Evolutionary conservation across 2,888 invertebrate genomes (phyloP), one percentile per base, ranked within the genome.

Genomic region (Loripinus fragilis): DNA sequence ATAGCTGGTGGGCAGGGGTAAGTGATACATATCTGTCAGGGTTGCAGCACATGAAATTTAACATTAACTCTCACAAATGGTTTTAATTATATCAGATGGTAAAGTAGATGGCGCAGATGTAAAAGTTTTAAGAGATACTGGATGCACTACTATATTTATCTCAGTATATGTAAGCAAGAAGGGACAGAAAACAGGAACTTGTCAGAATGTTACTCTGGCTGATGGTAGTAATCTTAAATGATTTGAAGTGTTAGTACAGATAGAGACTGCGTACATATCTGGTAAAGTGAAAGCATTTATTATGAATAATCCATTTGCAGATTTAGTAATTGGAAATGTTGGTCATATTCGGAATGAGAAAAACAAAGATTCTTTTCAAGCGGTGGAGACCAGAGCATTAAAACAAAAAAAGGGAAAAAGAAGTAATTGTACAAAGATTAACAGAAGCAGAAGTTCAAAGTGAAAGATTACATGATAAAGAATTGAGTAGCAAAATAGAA

Each of bases 221-320:
- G 28, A 67, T 33, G 41, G 67, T n/a, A 25, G 25, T 17, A 23
- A 42, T 15, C 67, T 28, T 28, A 5, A 42, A 3, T 67, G 67
- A n/a, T 42, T 42, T 20, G 67, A 67, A 8, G 67, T 41, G 2
- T 28, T 25, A 41, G 23, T 67, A 67, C 2, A 67, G 8, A n/a
- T 67, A 10, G 28, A 67, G 23, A 42, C 25, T 33, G 41, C 41
- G 1, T 67, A 67, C 23, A 67, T 67, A 25, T 23, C 67, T 42
- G 67, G 67, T 25, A 67, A 8, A 17, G 67, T 67, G 5, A 10
- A 23, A 42, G 67, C 67, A 12, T 67, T 67, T 28, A 42, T 67
- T 28, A 23, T 67, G 1, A 67, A 67, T 23, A 67, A 42, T 15
- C 67, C 67, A 67, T 67, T 67, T 67, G 67, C 67, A 42, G 67